Conservation (phyloP, 2,113 vertebrate species). For the Chrysemys picta region DNA sequence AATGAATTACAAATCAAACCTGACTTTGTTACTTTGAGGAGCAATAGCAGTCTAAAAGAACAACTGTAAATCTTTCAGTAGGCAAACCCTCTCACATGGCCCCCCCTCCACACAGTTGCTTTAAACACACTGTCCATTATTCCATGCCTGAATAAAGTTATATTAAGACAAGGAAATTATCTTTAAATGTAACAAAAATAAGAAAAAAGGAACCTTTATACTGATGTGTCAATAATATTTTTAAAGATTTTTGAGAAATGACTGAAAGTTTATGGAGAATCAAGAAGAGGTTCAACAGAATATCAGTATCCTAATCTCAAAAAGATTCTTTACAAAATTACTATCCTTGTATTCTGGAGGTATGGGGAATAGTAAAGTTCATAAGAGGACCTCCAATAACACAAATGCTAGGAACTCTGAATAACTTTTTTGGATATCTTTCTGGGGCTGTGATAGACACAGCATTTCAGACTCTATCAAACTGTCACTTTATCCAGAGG, state of each 20-base stretch:
- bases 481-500: neutral
- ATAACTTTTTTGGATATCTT: neutral
- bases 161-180: neutral
- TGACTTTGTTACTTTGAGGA: neutral
- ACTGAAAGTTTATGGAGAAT: neutral
- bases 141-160: neutral
- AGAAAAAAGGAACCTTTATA: neutral
- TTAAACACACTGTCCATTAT: neutral
- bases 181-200: neutral
- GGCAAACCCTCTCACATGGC: neutral
- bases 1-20: neutral
- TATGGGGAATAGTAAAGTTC: neutral
- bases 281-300: neutral
- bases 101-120: neutral
- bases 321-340: neutral
- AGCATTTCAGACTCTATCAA: neutral
- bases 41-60: fast-evolving
- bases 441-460: neutral
- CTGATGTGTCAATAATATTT: neutral
- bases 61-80: neutral
- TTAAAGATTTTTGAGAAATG: neutral
- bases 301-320: neutral
- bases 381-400: neutral
- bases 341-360: neutral
- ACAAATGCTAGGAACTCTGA: neutral